Evolutionary conservation across 2,113 vertebrate species (phyloP), one percentile per base, ranked within the genome.

Genomic region (Onychorhynchus coronatus): DNA sequence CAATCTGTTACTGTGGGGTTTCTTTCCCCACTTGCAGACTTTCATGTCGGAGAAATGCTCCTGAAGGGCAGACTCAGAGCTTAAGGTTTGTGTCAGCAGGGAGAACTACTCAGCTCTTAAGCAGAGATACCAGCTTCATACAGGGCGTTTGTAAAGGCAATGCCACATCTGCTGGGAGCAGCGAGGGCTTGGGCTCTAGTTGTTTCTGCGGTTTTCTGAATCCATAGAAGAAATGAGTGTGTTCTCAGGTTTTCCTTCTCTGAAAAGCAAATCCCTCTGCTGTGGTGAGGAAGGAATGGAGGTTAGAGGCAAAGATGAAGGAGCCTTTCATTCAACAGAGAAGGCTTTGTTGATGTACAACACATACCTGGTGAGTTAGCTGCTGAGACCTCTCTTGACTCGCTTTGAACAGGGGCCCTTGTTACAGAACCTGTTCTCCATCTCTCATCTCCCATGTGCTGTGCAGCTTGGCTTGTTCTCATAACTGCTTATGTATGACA

Each of bases 311-410:
- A 88, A 89, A 95, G 81, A 96, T 90, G 95, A 93, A 95, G 86
- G 95, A 91, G 87, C 49, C 90, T 97, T 97, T 97, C 94, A 92
- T 95, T 80, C 68, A 80, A 94, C 95, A 96, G 90, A 93, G 93
- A 78, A 89, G 70, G 72, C 92, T 97, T 96, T 96, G 95, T 95
- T 96, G 91, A 85, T 80, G 85, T 58, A 80, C 82, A 96, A 87
- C 89, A 74, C 50, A 13, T 73, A 79, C 46, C 68, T 55, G 87
- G 85, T 79, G 95, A 95, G 75, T 91, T 96, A 76, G 89, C 49
- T 55, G 52, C 77, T 61, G 92, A 92, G 95, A 92, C 93, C 93
- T 95, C 90, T 96, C 92, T 28, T 95, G 93, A 96, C 80, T 96
- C 7, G 33, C 93, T 96, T 97, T 94, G 93, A 95, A 95, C 83